phyloP scores from a whole-genome alignment of 2,888 invertebrate genomes.

The Lepidochrysops patricia region DNA sequence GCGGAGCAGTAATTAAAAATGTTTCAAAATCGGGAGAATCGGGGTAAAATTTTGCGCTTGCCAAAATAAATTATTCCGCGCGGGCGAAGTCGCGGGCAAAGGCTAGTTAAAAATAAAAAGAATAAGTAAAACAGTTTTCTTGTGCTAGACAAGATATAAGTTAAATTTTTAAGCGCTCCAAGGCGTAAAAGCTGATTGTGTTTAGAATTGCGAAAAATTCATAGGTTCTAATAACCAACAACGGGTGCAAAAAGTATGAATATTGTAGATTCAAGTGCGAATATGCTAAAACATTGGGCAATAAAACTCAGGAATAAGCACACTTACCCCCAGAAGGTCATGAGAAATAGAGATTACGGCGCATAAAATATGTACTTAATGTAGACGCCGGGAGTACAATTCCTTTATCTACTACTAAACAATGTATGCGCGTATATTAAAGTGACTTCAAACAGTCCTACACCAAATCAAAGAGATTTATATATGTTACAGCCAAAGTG shows the following conservation, averaged over 20 bases:
- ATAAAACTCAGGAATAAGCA: slow-evolving; percentile 6
- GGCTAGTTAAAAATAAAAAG: too few relatives aligned
- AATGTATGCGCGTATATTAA: slow-evolving; percentile 5
- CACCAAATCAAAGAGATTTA: background rate
- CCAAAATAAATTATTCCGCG: too few relatives aligned
- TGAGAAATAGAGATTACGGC: slow-evolving; percentile 10
- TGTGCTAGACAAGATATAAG: too few relatives aligned
- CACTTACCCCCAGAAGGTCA: slow-evolving; percentile 10
- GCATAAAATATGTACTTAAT: slow-evolving; percentile 13
- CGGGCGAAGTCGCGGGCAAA: too few relatives aligned
- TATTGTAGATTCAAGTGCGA: background rate
- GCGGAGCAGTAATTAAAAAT: too few relatives aligned
- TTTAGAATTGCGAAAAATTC: background rate
- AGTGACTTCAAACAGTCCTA: background rate
- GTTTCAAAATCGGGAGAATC: too few relatives aligned
- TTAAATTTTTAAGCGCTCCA: too few relatives aligned
- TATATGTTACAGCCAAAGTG: too few relatives aligned
- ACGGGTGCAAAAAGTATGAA: background rate
- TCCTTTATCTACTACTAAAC: slow-evolving; percentile 10
- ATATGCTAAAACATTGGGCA: slow-evolving; percentile 7
- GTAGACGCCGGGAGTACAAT: slow-evolving; percentile 1
- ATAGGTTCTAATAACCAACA: background rate
- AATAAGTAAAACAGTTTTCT: too few relatives aligned
- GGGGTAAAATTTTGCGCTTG: too few relatives aligned
- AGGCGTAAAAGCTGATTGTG: background rate